Conservation (phyloP, 2,797 vertebrate genomes). For the Molossus molossus region DNA sequence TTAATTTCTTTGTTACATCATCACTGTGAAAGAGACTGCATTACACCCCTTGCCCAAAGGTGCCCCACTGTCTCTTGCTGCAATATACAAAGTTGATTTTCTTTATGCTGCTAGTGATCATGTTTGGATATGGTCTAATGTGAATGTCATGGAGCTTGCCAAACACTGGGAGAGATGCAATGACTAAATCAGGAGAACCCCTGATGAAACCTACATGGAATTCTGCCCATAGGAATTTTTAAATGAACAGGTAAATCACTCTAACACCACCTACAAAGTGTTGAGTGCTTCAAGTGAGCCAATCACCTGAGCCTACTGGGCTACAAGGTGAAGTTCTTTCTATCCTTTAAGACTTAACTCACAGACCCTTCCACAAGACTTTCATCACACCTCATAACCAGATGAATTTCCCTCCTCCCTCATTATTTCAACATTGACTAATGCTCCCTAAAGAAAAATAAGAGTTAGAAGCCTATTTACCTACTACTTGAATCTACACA, state of each 20-base stretch:
- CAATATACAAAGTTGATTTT: neutral
- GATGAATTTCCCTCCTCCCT: neutral
- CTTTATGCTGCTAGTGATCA: neutral
- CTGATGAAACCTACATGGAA: conserved; percentile 5
- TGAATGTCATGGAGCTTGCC: neutral
- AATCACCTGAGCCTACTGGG: neutral
- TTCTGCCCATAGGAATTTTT: conserved; percentile 18
- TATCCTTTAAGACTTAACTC: neutral
- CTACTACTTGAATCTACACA: neutral
- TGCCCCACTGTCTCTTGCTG: neutral
- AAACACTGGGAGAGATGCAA: neutral
- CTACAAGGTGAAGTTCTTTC: neutral
- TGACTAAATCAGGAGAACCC: neutral
- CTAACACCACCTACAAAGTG: neutral
- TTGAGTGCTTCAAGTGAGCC: neutral
- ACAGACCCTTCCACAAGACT: neutral
- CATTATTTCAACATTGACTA: neutral
- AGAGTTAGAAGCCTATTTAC: neutral
- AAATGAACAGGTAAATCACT: neutral
- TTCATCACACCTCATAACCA: neutral
- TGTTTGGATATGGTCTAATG: neutral
- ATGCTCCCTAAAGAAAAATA: neutral
- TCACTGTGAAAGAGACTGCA: neutral
- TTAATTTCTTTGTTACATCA: neutral
- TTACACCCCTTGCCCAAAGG: neutral